These are phyloP conservation scores for Coregonus ussuriensis DNA, from an alignment of 2,797 vertebrate genomes.

Conservation along the genomic window DNA sequence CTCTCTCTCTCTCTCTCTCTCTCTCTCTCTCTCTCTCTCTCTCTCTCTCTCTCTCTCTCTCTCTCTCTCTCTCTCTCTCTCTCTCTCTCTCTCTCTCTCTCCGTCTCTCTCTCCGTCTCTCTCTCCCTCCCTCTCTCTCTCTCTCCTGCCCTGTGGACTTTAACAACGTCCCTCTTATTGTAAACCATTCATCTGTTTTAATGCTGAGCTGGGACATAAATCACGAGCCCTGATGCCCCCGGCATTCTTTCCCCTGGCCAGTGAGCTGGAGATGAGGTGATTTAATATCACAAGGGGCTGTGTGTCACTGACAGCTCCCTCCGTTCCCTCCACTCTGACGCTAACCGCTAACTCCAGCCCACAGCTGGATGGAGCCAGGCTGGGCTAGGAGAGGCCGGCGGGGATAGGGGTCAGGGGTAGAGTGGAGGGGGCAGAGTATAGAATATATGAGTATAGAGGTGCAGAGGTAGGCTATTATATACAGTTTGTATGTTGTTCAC, in stretches of 20 bases:
- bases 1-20: conserved; percentile 14
- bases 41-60: too few species aligned
- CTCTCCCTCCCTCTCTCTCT: too few species aligned
- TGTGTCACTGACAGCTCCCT: conserved; percentile 34
- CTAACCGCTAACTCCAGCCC: conserved; percentile 8
- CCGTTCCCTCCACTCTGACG: background rate
- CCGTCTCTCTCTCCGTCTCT: background rate
- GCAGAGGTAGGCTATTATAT: background rate
- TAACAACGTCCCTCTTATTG: conserved; percentile 53
- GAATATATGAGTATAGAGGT: background rate
- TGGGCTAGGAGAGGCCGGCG: background rate
- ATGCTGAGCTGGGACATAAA: conserved; percentile 45
- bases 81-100: background rate
- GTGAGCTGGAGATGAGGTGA: conserved; percentile 48
- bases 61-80: background rate
- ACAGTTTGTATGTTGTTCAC: conserved; percentile 18
- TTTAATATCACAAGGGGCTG: conserved; percentile 51
- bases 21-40: too few species aligned
- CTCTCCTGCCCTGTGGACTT: conserved; percentile 34
- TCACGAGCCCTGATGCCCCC: conserved; percentile 35
- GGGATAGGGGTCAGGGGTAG: too few species aligned
- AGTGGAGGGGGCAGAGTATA: background rate
- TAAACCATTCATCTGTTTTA: conserved; percentile 51
- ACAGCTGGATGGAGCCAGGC: conserved; percentile 15
- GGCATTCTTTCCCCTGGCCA: conserved; percentile 25